A percentile compares a stretch with the other conserved stretches of the same genome.
Conservation (phyloP, 1,140 invertebrate genomes). For the Tribolium madens region DNA sequence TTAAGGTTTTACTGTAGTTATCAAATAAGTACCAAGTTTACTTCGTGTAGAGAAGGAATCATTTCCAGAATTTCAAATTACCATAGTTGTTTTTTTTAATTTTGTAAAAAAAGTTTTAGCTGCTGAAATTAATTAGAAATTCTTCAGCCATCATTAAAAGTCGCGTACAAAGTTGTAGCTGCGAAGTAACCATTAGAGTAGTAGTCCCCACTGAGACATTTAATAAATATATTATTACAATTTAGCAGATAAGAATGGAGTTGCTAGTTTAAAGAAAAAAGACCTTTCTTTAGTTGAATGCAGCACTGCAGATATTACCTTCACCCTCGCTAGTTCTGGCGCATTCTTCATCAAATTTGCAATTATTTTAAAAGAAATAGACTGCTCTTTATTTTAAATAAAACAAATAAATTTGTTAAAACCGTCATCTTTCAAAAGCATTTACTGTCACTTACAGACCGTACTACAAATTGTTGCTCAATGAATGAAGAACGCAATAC, state of each 20-base stretch:
- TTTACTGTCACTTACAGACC: not conserved
- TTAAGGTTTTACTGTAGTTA: too few relatives aligned
- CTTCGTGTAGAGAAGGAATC: not conserved
- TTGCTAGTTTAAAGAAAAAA: conserved; percentile 10
- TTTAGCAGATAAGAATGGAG: conserved; percentile 41
- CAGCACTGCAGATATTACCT: conserved; percentile 29
- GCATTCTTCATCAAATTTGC: not conserved
- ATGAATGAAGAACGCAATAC: not conserved
- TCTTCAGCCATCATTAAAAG: conserved; percentile 37
- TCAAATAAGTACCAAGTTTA: not conserved
- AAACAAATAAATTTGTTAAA: not conserved
- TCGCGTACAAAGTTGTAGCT: conserved; percentile 35
- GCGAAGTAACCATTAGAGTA: conserved; percentile 21
- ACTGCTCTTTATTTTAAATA: too few relatives aligned
- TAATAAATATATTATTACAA: conserved; percentile 45
- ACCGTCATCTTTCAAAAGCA: not conserved
- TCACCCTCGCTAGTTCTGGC: not conserved
- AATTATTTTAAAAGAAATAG: not conserved
- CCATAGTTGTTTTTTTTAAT: not conserved
- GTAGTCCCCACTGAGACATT: conserved; percentile 30
- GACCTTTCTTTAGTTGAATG: conserved; percentile 28
- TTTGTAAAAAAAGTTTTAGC: not conserved
- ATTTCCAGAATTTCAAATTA: not conserved
- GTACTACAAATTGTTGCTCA: not conserved
- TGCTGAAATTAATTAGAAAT: conserved; percentile 27